Conservation (phyloP, 2,888 invertebrate genomes). For the Seira sanloemensis region DNA sequence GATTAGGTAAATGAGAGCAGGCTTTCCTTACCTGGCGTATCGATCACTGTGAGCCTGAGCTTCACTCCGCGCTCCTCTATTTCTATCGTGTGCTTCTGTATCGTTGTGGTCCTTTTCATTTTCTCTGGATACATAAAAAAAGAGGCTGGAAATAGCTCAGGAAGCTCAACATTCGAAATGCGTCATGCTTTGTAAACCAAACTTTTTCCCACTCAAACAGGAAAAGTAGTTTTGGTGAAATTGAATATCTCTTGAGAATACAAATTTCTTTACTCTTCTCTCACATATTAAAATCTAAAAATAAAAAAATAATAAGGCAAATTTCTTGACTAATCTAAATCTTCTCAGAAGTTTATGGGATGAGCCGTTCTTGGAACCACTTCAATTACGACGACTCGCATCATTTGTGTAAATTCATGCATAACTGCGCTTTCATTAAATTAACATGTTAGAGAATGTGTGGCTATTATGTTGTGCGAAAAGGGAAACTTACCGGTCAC, state of each 20-base stretch:
- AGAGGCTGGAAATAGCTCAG: not conserved
- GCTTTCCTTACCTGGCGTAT: slow-evolving; percentile 84
- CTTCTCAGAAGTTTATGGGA: not conserved
- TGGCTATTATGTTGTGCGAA: too few species aligned
- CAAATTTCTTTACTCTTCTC: not conserved
- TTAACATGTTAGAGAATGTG: too few species aligned
- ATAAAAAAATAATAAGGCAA: not conserved
- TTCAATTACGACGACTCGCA: too few species aligned
- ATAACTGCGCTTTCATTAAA: too few species aligned
- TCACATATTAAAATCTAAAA: not conserved
- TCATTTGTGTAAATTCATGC: not conserved
- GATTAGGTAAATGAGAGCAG: slow-evolving; percentile 45
- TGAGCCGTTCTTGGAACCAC: too few species aligned
- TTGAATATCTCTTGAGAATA: not conserved
- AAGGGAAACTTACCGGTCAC: slow-evolving; percentile 68
- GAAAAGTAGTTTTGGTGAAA: not conserved
- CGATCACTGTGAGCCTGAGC: slow-evolving; percentile 92
- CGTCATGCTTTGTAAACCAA: not conserved
- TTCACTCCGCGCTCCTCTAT: slow-evolving; percentile 96
- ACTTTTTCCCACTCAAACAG: not conserved
- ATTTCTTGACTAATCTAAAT: too few species aligned
- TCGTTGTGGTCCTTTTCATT: slow-evolving; percentile 79
- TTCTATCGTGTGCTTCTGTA: slow-evolving; percentile 88
- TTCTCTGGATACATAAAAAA: slow-evolving; percentile 77
- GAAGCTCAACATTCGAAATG: not conserved